A percentile compares a stretch with the other conserved stretches of the same genome.
These are phyloP conservation scores for Orthosia gothica DNA, from an alignment of 2,888 invertebrate species.

Conservation along the genomic window DNA sequence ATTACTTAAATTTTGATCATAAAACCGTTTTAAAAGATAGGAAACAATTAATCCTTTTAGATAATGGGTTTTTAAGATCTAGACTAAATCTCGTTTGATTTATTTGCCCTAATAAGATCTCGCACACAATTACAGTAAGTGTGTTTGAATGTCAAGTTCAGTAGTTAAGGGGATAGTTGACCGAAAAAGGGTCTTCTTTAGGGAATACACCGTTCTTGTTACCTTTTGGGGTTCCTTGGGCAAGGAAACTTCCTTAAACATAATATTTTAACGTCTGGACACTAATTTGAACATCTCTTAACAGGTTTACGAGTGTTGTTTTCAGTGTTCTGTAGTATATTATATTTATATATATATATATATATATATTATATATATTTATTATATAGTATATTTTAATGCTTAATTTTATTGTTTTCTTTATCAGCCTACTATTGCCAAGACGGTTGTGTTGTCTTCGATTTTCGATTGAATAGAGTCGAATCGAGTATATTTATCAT, in stretches of 20 bases:
- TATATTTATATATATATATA: no score
- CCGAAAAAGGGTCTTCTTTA: conserved; percentile 47
- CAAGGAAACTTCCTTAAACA: not conserved
- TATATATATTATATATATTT: no score
- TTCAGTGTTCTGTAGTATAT: no score
- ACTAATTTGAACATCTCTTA: not conserved
- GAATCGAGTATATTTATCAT: no score
- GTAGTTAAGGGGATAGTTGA: conserved; percentile 40
- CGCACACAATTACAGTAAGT: conserved; percentile 53
- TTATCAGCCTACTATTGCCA: no score
- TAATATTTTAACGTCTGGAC: no score
- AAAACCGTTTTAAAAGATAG: conserved; percentile 29
- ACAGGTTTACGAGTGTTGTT: not conserved
- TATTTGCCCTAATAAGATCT: conserved; percentile 16
- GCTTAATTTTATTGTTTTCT: no score
- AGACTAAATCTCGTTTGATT: conserved; percentile 10
- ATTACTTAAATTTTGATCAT: conserved; percentile 43
- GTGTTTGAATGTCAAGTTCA: conserved; percentile 50
- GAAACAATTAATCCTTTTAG: conserved; percentile 30
- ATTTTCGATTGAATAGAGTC: no score
- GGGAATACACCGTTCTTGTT: conserved; percentile 49
- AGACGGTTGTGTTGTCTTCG: no score
- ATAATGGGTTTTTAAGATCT: conserved; percentile 16
- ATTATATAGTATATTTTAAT: no score
- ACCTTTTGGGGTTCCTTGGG: conserved; percentile 12